A percentile compares a stretch with the other conserved stretches of the same genome.
Evolutionary conservation across 2,113 vertebrate genomes (phyloP).

Genomic region (Willisornis vidua): DNA sequence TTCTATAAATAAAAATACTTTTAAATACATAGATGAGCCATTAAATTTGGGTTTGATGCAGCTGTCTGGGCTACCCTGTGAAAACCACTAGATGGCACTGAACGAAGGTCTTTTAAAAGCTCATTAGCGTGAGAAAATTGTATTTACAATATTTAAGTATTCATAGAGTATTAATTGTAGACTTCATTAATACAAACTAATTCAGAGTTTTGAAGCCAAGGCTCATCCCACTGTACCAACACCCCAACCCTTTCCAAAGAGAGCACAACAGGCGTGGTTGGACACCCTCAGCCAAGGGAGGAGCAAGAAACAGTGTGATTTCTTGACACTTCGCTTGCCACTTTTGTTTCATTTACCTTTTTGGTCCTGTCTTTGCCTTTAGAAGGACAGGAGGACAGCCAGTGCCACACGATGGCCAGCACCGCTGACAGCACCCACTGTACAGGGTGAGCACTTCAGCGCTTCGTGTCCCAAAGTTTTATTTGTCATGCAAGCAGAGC

Average conservation of each 20-base stretch:
- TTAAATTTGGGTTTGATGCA: neutral
- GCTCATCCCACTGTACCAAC: neutral
- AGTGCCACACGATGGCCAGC: neutral
- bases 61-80: neutral
- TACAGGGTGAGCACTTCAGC: neutral
- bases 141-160: neutral
- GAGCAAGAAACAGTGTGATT: neutral
- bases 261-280: fast-evolving
- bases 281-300: neutral
- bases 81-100: neutral
- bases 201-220: neutral
- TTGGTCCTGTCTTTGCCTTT: neutral
- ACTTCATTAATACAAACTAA: neutral
- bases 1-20: neutral
- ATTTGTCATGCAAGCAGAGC: neutral
- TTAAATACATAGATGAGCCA: neutral
- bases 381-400: too few species aligned
- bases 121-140: fast-evolving
- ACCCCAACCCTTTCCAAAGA: fast-evolving
- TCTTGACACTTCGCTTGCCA: neutral
- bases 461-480: neutral
- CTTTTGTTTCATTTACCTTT: neutral
- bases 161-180: neutral
- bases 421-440: neutral
- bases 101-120: neutral